phyloP scores from a whole-genome alignment of 2,797 vertebrate genomes.

The Allobates femoralis region DNA sequence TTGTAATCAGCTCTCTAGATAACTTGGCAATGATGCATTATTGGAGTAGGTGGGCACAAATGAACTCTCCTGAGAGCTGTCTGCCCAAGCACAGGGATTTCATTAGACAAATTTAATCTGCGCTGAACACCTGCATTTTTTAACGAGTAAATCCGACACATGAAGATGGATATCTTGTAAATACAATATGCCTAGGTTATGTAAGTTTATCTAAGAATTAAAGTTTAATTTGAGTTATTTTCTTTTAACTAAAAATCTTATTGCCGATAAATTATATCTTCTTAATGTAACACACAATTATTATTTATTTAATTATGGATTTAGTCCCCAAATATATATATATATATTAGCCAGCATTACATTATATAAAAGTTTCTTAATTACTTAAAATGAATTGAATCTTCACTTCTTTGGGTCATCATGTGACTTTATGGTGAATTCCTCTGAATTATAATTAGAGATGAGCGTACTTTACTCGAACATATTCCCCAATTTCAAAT shows the following conservation, averaged over 20 bases:
- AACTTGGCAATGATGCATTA: background rate
- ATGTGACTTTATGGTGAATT: too few species aligned
- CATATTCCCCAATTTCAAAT: too few species aligned
- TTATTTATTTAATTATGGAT: too few species aligned
- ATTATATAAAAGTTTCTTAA: too few species aligned
- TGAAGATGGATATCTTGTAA: background rate
- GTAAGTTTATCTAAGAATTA: background rate
- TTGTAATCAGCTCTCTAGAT: background rate
- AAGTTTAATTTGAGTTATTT: background rate
- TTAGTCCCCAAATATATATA: too few species aligned
- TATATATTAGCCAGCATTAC: too few species aligned
- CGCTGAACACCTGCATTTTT: background rate
- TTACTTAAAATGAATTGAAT: too few species aligned
- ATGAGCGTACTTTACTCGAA: too few species aligned
- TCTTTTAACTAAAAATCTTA: background rate
- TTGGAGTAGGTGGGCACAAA: conserved; percentile 4
- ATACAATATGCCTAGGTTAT: background rate
- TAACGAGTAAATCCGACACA: background rate
- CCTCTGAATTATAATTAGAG: too few species aligned
- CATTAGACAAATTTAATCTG: conserved; percentile 11
- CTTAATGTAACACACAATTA: background rate
- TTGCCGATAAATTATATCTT: background rate
- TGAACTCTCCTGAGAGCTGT: background rate
- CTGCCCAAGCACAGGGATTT: background rate
- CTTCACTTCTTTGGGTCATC: too few species aligned